phyloP scores from a whole-genome alignment of 30 jellyfish, hydroid and myxozoan species.

The Turritopsis rubra region DNA sequence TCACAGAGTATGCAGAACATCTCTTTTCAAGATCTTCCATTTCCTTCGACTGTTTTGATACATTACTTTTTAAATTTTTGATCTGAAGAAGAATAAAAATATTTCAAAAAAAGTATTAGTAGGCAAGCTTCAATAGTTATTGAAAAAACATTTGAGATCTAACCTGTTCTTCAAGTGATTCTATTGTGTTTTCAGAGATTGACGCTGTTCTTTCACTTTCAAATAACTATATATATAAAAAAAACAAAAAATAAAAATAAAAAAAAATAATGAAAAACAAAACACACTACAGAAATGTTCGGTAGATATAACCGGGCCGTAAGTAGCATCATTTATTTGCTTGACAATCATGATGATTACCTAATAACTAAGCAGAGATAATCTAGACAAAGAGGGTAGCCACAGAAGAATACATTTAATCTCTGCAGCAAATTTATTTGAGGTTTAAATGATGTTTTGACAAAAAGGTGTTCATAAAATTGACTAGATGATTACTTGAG shows the following conservation, averaged over 20 bases:
- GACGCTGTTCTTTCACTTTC: constrained; percentile 7
- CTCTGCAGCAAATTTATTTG: too few species aligned
- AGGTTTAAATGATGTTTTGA: neutral
- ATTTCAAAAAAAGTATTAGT: too few species aligned
- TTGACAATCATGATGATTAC: too few species aligned
- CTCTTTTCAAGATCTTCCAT: neutral
- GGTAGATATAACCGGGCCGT: too few species aligned
- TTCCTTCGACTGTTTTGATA: neutral
- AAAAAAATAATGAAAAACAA: neutral
- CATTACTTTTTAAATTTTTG: neutral
- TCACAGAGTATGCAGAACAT: neutral
- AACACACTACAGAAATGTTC: neutral
- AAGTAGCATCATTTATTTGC: too few species aligned
- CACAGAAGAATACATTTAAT: too few species aligned
- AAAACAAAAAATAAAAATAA: neutral
- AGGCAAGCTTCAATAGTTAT: neutral
- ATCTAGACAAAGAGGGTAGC: too few species aligned
- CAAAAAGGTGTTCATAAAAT: neutral
- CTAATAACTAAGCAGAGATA: too few species aligned
- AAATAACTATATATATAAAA: neutral
- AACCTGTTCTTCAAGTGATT: neutral
- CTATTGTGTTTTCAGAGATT: neutral
- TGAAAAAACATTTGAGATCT: neutral
- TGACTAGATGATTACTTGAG: constrained; percentile 23
- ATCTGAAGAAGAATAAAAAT: neutral